Base-by-base conservation (phyloP, 2,113 vertebrate genomes). In the Heteronetta atricapilla region DNA sequence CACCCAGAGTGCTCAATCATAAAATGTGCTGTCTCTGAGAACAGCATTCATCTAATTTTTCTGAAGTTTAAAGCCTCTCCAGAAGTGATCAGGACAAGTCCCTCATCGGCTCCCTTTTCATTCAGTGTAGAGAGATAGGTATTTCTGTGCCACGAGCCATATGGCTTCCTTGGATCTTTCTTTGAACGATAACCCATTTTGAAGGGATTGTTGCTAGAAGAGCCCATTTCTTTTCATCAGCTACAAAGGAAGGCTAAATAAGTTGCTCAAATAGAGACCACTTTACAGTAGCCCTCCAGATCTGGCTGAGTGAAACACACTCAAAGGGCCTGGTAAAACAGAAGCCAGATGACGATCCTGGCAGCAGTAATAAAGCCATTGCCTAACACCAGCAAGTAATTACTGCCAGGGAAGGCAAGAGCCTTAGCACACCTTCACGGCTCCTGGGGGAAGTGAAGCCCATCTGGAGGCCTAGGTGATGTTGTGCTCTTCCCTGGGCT, bases 341-440 rank as follows among this genome's bases (percentile, higher is more conserved):
- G 36, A 44, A 86, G 50, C 67, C 13, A n/a, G 13, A 22, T 40
- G 11, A n/a, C 0, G 2, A 56, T 60, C 31, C 69, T 4, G 1
- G 34, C 16, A 55, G 23, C 34, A 8, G 15, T 42, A 23, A 34
- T 63, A 55, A 50, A 0, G 1, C 40, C 1, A 0, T n/a, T 81
- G 58, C 13, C 63, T 66, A 36, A 75, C 22, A 36, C 22, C 25
- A 76, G 62, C 31, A 50, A 25, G 42, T 76, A 50, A 12, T 38
- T 38, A 26, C 38, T 66, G 38, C 58, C 19, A 76, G 70, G 38
- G 44, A 42, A 76, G 69, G 15, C 11, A 31, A n/a, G 50, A 15
- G 18, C 11, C 29, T 76, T 64, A 77, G 48, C 29, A 38, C 8
- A 48, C 6, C 8, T 84, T 90, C 44, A 10, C 36, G 63, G 22